These are phyloP conservation scores for Euplagia quadripunctaria DNA, from an alignment of 2,888 invertebrate species.

Conservation along the genomic window DNA sequence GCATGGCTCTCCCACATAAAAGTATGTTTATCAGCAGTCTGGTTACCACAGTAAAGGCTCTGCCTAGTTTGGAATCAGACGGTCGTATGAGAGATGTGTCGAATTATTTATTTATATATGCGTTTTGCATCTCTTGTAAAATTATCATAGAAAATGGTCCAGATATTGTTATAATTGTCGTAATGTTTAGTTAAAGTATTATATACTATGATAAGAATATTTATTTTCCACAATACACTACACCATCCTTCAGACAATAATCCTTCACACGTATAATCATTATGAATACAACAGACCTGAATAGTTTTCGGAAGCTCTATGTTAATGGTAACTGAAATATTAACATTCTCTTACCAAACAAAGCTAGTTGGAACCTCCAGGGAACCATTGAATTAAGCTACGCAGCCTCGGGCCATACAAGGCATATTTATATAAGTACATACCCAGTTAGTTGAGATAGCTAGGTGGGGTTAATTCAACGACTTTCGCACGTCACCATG, in stretches of 20 bases:
- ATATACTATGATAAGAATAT: not conserved
- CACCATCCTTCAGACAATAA: not conserved
- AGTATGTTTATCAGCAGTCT: no score
- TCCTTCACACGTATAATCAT: conserved; percentile 13
- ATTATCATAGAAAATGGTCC: no score
- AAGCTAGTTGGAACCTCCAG: conserved; percentile 39
- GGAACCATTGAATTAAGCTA: conserved; percentile 55
- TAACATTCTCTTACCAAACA: conserved; percentile 44
- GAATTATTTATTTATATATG: no score
- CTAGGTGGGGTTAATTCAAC: not conserved
- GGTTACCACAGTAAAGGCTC: no score
- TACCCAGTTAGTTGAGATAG: conserved; percentile 15
- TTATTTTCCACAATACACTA: not conserved
- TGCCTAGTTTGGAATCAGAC: no score
- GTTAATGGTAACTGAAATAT: conserved; percentile 42
- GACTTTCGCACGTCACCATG: not conserved
- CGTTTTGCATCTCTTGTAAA: no score
- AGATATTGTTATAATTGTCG: no score
- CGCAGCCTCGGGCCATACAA: conserved; percentile 33
- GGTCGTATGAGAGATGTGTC: no score
- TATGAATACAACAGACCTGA: conserved; percentile 18
- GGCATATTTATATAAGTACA: conserved; percentile 34
- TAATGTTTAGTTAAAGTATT: no score
- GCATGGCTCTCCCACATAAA: no score
- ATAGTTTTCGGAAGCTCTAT: conserved; percentile 24